Base-by-base conservation (phyloP, 2,113 vertebrate genomes). In the Nycticorax nycticorax region DNA sequence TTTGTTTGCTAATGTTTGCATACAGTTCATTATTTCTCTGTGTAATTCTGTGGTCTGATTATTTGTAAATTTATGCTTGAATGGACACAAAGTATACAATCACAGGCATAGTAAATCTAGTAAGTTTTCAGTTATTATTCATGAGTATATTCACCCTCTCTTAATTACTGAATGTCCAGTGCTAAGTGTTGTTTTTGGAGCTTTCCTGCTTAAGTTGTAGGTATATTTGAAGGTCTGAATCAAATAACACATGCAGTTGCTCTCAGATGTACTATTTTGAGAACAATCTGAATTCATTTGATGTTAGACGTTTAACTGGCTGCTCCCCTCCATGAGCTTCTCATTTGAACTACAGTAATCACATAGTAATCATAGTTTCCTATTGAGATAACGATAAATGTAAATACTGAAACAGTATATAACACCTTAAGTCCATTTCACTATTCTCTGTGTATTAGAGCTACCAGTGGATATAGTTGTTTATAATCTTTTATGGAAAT, bases 321-420 rank as follows among this genome's bases (percentile, higher is more conserved):
- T 71, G 30, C 15, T 78, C 26, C 33, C 21, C 43, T 85, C 39
- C 41, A 27, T 33, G 28, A 86, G 30, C 41, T 52, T 57, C 43
- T 55, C 12, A 77, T 73, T 84, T 76, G 57, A 92, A 85, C 62
- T 55, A 60, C 47, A 60, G 41, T 73, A 80, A 92, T 84, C 43
- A 89, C 8, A 5, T 30, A 92, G 55, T 53, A 85, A 77, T 94
- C 27, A 53, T 90, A 93, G 66, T 67, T 23, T 88, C 45, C 50
- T 80, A n/a, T 30, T 56, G 76, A 94, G 64, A 82, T 76, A 76
- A 95, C 90, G 32, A 63, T 69, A 92, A 95, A 89, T 37, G 27
- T 81, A 93, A 91, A 82, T 60, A 80, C 50, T 85, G 53, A 85
- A 85, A 68, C 7, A 55, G 11, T 43, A 22, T 56, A 20, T 50